Percentiles rank a stretch among this genome's conserved stretches.
Conservation (phyloP, 2,797 vertebrate species). For the Salmo trutta region DNA sequence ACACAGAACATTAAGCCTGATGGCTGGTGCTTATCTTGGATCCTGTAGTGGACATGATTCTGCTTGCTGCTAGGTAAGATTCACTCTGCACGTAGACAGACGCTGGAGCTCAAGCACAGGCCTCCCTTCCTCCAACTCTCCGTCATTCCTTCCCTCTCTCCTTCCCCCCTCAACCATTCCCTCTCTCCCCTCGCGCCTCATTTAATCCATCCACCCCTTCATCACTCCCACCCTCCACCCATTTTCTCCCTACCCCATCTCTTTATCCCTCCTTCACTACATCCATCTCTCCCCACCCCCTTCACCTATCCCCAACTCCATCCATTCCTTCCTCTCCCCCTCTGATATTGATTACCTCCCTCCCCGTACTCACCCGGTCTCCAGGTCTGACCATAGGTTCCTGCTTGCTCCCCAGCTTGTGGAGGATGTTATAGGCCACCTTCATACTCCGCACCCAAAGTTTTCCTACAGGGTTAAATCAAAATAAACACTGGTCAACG, state of each 20-base stretch:
- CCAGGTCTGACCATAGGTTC: conserved; percentile 98
- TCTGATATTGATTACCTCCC: neutral
- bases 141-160: no score
- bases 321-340: no score
- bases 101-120: neutral
- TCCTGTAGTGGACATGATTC: neutral
- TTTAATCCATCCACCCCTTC: no score
- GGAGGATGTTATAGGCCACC: conserved; percentile 98
- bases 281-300: no score
- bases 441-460: conserved; percentile 99
- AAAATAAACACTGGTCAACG: neutral
- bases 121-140: neutral
- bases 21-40: neutral
- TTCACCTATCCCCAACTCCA: no score
- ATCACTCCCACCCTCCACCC: no score
- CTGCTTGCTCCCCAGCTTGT: conserved; percentile 98
- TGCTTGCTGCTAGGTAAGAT: neutral
- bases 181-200: no score
- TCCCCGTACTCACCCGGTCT: conserved; percentile 84
- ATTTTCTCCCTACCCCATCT: no score
- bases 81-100: neutral
- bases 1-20: neutral
- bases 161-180: neutral
- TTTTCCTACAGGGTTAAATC: conserved; percentile 80
- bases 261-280: no score